Base-by-base conservation (phyloP, 92 coral and sea anemone genomes). In the Isaurus tuberculatus region DNA sequence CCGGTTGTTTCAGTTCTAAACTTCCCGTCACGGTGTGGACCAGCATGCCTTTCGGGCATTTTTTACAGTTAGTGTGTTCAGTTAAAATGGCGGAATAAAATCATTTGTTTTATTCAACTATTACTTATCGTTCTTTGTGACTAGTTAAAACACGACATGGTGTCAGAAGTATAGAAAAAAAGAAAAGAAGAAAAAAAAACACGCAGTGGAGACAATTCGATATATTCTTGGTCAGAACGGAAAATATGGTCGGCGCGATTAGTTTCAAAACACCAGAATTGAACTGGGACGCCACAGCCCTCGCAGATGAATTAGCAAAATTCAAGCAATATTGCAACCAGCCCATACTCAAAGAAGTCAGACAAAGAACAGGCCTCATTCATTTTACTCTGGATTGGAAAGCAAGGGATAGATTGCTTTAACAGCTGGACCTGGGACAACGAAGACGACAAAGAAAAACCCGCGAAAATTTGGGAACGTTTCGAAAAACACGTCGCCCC, bases 401-500 rank as follows among this genome's bases (percentile, higher is more conserved):
- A 57, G 8, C 75, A 61, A 7, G 86, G 83, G 1, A 32, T 81
- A 29, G 83, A 87, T n/a, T 68, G 53, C 9, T 73, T 42, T 28
- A 65, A 81, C 26, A 74, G 74, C 7, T 82, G 80, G 58, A 36
- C 53, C 32, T 65, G 84, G 86, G 73, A 67, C 26, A 20, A 25
- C 55, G 74, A 63, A 48, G 9, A 48, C 13, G 58, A 16, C 5
- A 49, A 49, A 49, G 58, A 15, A 13, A 49, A 49, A 0, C 90
- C 88, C 11, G 30, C 36, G 19, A n/a, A 30, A 57, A 77, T 60
- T 42, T 70, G 78, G 82, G 70, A 85, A 64, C 85, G 77, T 19
- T 83, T 83, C 73, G 80, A 87, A 66, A 83, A 68, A n/a, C 90
- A 90, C 65, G 34, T 90, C 20, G 88, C 90, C 11, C 88, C 87